phyloP scores from a whole-genome alignment of 2,113 vertebrate species.

The Numenius arquata region DNA sequence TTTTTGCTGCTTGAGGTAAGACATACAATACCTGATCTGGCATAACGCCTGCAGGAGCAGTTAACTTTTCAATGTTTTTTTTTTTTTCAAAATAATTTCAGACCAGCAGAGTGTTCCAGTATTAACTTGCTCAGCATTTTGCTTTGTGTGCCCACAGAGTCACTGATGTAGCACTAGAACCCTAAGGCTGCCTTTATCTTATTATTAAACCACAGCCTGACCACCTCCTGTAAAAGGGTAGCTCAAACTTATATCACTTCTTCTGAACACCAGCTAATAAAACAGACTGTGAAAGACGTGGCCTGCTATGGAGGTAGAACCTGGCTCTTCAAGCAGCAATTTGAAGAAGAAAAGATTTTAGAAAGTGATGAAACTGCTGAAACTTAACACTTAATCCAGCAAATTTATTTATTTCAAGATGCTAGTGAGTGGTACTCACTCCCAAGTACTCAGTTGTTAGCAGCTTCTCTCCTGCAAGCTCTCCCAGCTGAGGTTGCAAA shows the following conservation, averaged over 20 bases:
- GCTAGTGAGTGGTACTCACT: slow-evolving; percentile 70
- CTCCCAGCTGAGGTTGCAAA: slow-evolving; percentile 85
- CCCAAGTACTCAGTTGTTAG: slow-evolving; percentile 94
- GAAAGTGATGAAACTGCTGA: not conserved
- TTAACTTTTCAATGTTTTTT: not conserved
- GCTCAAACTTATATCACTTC: not conserved
- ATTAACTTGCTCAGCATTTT: slow-evolving; percentile 2
- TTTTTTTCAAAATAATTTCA: not conserved
- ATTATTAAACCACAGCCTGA: not conserved
- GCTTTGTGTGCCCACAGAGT: not conserved
- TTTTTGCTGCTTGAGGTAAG: slow-evolving; percentile 11
- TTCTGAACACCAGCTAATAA: not conserved
- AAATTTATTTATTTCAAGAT: not conserved
- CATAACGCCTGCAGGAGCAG: not conserved
- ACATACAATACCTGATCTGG: not conserved
- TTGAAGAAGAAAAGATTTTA: not conserved
- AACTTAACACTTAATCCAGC: not conserved
- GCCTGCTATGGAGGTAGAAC: not conserved
- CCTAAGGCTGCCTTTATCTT: slow-evolving; percentile 8
- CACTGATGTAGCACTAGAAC: not conserved
- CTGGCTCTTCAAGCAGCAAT: not conserved
- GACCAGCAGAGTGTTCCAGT: not conserved
- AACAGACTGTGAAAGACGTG: not conserved
- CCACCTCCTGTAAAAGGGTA: not conserved
- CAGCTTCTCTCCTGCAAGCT: slow-evolving; percentile 90